A percentile compares a stretch with the other conserved stretches of the same genome.
Evolutionary conservation across 2,888 invertebrate species (phyloP).

Genomic region (Phortica okadai): DNA sequence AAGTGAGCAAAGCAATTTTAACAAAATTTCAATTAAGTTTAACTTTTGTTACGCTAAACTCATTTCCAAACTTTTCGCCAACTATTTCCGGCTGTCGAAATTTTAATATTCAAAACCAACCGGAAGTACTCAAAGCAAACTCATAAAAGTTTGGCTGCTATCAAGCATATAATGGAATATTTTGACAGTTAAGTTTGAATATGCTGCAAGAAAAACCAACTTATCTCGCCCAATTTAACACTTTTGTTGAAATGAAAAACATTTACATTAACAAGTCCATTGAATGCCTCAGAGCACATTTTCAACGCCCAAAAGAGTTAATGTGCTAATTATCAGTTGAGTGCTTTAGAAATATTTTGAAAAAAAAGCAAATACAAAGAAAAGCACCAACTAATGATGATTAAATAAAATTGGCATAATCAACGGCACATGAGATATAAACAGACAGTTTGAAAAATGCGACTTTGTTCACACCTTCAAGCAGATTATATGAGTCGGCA

Average conservation of each 20-base stretch:
- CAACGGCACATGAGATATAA: not conserved
- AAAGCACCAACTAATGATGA: not conserved
- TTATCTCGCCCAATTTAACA: not conserved
- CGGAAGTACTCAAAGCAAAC: not conserved
- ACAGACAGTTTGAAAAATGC: too few relatives aligned
- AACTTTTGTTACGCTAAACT: too few relatives aligned
- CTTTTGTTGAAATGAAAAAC: not conserved
- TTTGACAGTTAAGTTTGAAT: conserved; percentile 7
- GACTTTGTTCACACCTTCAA: too few relatives aligned
- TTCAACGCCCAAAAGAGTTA: not conserved
- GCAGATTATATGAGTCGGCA: not conserved
- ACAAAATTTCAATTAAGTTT: too few relatives aligned
- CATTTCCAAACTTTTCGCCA: not conserved
- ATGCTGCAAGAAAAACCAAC: not conserved
- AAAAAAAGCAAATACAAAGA: not conserved
- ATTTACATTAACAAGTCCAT: conserved; percentile 2
- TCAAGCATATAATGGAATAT: not conserved
- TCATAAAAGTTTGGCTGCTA: not conserved
- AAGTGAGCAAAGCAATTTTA: not conserved
- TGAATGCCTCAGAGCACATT: conserved; percentile 6
- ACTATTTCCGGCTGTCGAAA: not conserved
- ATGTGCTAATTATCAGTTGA: conserved; percentile 1
- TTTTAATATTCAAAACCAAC: not conserved
- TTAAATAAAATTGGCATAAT: conserved; percentile 38
- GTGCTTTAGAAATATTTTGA: conserved; percentile 1